Percentiles rank a stretch among this genome's conserved stretches.
These are phyloP conservation scores for Dasypus novemcinctus DNA, from an alignment of 2,113 vertebrate genomes.

Conservation along the genomic window DNA sequence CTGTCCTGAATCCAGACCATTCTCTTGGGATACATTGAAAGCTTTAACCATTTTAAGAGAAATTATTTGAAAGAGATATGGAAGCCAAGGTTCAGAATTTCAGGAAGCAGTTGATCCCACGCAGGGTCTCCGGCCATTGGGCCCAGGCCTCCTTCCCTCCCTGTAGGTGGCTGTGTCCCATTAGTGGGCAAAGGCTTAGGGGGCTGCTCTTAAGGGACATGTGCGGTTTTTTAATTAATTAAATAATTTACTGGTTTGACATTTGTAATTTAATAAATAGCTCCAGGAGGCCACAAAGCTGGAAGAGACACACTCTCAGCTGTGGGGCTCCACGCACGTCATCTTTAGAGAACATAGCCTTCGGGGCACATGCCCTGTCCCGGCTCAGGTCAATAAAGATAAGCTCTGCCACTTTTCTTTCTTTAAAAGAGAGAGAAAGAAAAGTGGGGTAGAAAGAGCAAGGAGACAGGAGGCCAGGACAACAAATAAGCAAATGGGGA, in stretches of 20 bases:
- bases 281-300: neutral
- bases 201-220: conserved; percentile 34
- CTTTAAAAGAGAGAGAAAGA: neutral
- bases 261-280: conserved; percentile 72
- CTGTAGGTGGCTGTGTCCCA: conserved; percentile 62
- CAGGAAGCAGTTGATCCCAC: neutral
- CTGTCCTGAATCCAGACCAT: neutral
- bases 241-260: too few species aligned
- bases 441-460: neutral
- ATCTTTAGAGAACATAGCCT: neutral
- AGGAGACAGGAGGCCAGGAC: neutral
- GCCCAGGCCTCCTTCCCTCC: neutral
- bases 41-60: neutral
- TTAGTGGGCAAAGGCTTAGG: conserved; percentile 52
- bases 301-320: neutral
- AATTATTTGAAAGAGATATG: neutral
- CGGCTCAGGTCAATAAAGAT: neutral
- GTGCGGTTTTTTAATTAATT: too few species aligned
- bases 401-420: neutral
- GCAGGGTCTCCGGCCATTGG: neutral
- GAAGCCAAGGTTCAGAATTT: too few species aligned
- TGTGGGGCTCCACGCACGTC: neutral
- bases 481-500: neutral
- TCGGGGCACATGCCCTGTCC: neutral
- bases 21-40: neutral